Conservation (phyloP, 2,797 vertebrate species). For the Scomberomorus guttatus region DNA sequence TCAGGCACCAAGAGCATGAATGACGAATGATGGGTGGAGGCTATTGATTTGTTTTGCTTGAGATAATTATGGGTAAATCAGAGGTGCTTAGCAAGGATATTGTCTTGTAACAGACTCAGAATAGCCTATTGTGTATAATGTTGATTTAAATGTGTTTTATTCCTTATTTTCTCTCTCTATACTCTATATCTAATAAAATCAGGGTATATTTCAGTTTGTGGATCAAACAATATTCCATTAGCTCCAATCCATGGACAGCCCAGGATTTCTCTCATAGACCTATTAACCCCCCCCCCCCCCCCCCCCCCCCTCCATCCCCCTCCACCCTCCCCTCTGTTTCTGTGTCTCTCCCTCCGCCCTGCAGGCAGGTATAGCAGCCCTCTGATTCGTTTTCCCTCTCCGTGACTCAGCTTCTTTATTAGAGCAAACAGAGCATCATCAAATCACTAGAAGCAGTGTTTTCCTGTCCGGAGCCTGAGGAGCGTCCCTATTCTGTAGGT, state of each 20-base stretch:
- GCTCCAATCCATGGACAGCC: slow-evolving; percentile 47
- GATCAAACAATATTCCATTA: neutral
- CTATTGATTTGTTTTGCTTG: slow-evolving; percentile 38
- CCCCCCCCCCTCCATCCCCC: slow-evolving; percentile 7
- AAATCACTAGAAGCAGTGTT: slow-evolving; percentile 35
- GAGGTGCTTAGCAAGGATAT: neutral
- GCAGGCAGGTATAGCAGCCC: slow-evolving; percentile 84
- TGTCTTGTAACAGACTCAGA: neutral
- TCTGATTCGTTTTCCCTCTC: slow-evolving; percentile 81
- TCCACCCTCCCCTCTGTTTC: slow-evolving; percentile 6
- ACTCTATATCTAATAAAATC: neutral
- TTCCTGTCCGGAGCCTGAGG: slow-evolving; percentile 19
- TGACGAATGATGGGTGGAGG: slow-evolving; percentile 6
- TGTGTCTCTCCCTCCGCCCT: slow-evolving; percentile 65
- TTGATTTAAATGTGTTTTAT: neutral
- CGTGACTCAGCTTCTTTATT: slow-evolving; percentile 83
- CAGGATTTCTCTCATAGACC: slow-evolving; percentile 49
- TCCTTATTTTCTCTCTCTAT: neutral
- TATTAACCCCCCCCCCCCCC: slow-evolving; percentile 37
- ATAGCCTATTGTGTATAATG: neutral
- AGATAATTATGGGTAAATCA: neutral
- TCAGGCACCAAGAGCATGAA: neutral
- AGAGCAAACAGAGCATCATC: slow-evolving; percentile 59
- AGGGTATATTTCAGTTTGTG: neutral
- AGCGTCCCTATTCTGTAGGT: slow-evolving; percentile 6